phyloP scores from a whole-genome alignment of 2,113 vertebrate species.

The Sinocyclocheilus rhinocerous region DNA sequence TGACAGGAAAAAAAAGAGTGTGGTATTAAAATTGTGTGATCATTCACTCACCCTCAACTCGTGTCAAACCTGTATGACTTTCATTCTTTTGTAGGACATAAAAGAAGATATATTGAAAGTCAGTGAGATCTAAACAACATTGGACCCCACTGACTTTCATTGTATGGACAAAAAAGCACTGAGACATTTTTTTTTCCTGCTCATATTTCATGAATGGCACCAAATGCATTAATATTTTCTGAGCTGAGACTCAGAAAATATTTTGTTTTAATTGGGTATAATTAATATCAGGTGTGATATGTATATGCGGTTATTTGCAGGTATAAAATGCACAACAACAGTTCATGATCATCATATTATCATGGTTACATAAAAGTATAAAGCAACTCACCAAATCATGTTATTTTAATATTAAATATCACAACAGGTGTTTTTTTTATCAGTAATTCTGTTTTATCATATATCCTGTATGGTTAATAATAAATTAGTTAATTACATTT shows the following conservation, averaged over 20 bases:
- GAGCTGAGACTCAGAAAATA: not conserved
- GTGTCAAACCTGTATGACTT: not conserved
- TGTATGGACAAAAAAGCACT: too few relatives aligned
- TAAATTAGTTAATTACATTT: too few relatives aligned
- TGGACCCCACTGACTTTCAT: too few relatives aligned
- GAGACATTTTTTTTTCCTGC: too few relatives aligned
- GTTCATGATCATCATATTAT: not conserved
- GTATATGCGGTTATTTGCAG: not conserved
- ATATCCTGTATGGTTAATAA: too few relatives aligned
- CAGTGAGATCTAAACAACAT: not conserved
- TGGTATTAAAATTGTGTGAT: not conserved
- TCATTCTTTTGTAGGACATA: not conserved
- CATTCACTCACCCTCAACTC: not conserved
- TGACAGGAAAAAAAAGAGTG: not conserved
- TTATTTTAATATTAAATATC: not conserved
- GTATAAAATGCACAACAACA: not conserved
- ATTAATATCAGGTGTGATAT: not conserved
- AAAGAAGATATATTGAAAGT: not conserved
- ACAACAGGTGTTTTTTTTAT: not conserved
- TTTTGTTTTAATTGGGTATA: not conserved
- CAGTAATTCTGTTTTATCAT: too few relatives aligned
- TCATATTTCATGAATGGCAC: too few relatives aligned
- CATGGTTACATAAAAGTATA: not conserved
- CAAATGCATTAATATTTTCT: not conserved
- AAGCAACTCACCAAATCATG: not conserved